Percentiles rank a stretch among this genome's conserved stretches.
phyloP scores from a whole-genome alignment of 2,888 invertebrate species.

The Pyralis farinalis region DNA sequence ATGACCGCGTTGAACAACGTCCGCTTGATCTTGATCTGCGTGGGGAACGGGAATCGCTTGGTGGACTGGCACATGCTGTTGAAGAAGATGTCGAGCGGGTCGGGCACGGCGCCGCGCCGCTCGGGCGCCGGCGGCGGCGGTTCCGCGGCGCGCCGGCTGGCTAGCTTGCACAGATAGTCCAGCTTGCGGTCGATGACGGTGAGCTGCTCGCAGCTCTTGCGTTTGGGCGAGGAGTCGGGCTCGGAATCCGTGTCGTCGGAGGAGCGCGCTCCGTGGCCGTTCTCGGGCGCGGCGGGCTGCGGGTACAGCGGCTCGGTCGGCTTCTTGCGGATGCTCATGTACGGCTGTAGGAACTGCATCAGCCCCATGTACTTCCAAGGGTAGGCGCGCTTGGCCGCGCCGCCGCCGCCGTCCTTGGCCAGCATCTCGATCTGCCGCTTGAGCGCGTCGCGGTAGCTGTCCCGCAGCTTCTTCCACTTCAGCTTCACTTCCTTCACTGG shows the following conservation, averaged over 20 bases:
- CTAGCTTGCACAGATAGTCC: slow-evolving; percentile 48
- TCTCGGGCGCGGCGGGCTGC: slow-evolving; percentile 7
- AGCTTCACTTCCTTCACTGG: slow-evolving; percentile 70
- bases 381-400: slow-evolving; percentile 45
- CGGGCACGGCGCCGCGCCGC: slow-evolving; percentile 30
- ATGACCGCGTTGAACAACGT: slow-evolving; percentile 60
- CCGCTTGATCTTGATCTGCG: slow-evolving; percentile 65
- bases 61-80: slow-evolving; percentile 73
- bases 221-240: slow-evolving; percentile 36
- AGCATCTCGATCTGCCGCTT: slow-evolving; percentile 65
- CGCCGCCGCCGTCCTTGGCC: slow-evolving; percentile 42
- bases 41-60: slow-evolving; percentile 61
- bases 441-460: slow-evolving; percentile 72
- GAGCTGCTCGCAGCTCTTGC: slow-evolving; percentile 40
- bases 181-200: slow-evolving; percentile 51
- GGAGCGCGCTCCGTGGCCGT: slow-evolving; percentile 6
- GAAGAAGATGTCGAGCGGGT: slow-evolving; percentile 70
- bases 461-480: slow-evolving; percentile 72
- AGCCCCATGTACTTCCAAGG: slow-evolving; percentile 68
- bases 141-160: slow-evolving; percentile 33
- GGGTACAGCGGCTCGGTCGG: slow-evolving; percentile 30
- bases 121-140: slow-evolving; percentile 21
- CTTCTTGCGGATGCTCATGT: slow-evolving; percentile 68
- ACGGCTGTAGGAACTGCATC: slow-evolving; percentile 73
- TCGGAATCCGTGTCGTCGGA: slow-evolving; percentile 32